Percentiles rank a stretch among this genome's conserved stretches.
These are phyloP conservation scores for Xiphophorus couchianus DNA, from an alignment of 2,113 vertebrate genomes.

Conservation along the genomic window DNA sequence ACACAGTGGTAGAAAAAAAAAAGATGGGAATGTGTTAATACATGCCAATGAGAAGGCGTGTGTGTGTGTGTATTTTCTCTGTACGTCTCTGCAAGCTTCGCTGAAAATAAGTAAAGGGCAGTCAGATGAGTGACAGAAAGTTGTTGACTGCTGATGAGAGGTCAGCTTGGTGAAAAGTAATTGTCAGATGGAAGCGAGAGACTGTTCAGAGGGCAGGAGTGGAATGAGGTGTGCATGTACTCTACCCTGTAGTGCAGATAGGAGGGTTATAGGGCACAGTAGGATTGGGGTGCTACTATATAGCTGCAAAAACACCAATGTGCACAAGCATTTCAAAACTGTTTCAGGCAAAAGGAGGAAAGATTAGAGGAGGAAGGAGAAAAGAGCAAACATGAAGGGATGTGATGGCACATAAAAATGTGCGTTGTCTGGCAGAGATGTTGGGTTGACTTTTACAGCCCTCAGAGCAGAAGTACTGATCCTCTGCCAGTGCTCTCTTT, in stretches of 20 bases:
- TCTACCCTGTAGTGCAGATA: constrained; percentile 44
- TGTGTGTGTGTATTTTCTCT: constrained; percentile 21
- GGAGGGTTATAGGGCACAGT: constrained; percentile 35
- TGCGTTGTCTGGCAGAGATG: not conserved
- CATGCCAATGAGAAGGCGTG: constrained; percentile 21
- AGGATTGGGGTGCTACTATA: not conserved
- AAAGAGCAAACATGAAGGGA: constrained; percentile 19
- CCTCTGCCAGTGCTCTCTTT: not conserved
- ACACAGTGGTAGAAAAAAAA: constrained; percentile 17
- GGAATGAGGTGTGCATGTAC: constrained; percentile 62
- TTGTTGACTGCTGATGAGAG: constrained; percentile 56
- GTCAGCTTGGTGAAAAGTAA: constrained; percentile 64
- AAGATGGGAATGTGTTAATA: constrained; percentile 26
- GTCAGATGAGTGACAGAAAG: constrained; percentile 54
- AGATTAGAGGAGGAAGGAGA: constrained; percentile 34
- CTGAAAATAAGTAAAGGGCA: constrained; percentile 62
- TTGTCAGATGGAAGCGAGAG: constrained; percentile 60
- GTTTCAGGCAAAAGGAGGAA: constrained; percentile 46
- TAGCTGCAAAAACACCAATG: constrained; percentile 55
- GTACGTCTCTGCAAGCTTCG: constrained; percentile 23
- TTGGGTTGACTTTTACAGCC: not conserved
- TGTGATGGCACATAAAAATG: not conserved
- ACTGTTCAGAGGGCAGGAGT: constrained; percentile 47
- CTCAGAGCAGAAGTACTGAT: not conserved
- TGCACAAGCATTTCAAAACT: constrained; percentile 49